These are phyloP conservation scores for Halcyon chelicuti DNA, from an alignment of 2,797 vertebrate genomes.

Conservation along the genomic window DNA sequence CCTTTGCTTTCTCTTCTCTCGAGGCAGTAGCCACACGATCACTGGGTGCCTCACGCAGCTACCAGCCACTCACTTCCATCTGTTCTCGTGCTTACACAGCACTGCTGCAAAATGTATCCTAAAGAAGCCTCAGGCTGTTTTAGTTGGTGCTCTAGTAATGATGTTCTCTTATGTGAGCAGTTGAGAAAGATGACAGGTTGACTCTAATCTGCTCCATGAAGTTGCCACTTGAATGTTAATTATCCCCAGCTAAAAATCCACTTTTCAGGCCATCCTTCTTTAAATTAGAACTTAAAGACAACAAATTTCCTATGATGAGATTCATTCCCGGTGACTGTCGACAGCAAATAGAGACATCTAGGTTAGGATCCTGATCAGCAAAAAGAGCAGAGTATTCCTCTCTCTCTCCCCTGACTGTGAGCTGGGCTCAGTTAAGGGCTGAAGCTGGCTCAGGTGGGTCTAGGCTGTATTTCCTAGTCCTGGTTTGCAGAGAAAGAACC, in stretches of 20 bases:
- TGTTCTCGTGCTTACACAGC: neutral
- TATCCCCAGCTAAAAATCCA: conserved; percentile 14
- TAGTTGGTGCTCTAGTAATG: conserved; percentile 9
- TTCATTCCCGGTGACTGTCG: neutral
- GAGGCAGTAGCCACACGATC: neutral
- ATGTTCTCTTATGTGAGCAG: conserved; percentile 17
- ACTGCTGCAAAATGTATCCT: neutral
- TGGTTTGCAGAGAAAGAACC: neutral
- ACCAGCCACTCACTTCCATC: neutral
- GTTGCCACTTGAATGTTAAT: conserved; percentile 44
- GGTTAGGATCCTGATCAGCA: neutral
- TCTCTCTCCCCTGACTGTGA: neutral
- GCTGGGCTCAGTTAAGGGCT: neutral
- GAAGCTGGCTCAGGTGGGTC: neutral
- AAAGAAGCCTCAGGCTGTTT: conserved; percentile 33
- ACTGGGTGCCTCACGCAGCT: neutral
- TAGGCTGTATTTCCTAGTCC: neutral
- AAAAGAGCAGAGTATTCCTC: neutral
- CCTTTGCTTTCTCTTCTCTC: neutral
- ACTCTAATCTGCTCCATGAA: conserved; percentile 7
- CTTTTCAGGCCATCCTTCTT: neutral
- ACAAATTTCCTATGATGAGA: neutral
- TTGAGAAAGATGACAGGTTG: conserved; percentile 45
- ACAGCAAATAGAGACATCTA: conserved; percentile 19
- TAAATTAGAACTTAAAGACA: neutral